phyloP scores from a whole-genome alignment of 35 echinoderm and acorn worm genomes.

The Ophioderma brevispina region DNA sequence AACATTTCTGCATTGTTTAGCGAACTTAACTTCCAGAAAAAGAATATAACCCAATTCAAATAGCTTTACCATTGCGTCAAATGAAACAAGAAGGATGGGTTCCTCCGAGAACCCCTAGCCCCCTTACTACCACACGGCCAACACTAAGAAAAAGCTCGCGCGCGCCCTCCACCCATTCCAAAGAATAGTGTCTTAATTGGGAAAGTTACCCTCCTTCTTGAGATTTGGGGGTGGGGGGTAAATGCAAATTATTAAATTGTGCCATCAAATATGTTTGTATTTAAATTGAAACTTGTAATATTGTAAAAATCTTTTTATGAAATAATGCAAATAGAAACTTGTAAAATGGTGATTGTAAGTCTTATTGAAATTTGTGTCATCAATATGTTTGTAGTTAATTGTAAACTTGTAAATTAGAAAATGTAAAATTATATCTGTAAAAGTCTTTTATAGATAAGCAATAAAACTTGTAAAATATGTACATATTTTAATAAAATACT shows the following conservation, averaged over 20 bases:
- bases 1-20: conserved; percentile 18
- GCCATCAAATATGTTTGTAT: no score
- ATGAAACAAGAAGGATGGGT: background rate
- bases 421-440: no score
- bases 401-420: no score
- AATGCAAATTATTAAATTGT: background rate
- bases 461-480: no score
- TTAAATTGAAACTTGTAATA: no score
- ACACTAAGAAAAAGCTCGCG: background rate
- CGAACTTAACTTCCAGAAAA: conserved; percentile 36
- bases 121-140: background rate
- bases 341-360: no score
- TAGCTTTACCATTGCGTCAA: background rate
- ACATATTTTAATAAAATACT: no score
- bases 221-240: background rate
- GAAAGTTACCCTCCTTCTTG: background rate
- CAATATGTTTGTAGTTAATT: no score
- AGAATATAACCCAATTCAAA: background rate
- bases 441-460: no score
- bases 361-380: background rate
- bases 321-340: no score
- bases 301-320: no score
- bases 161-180: background rate
- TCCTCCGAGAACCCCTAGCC: background rate
- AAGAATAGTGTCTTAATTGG: background rate